Evolutionary conservation across 2,113 vertebrate genomes (phyloP).

Genomic region (Drymodes brunneopygia): DNA sequence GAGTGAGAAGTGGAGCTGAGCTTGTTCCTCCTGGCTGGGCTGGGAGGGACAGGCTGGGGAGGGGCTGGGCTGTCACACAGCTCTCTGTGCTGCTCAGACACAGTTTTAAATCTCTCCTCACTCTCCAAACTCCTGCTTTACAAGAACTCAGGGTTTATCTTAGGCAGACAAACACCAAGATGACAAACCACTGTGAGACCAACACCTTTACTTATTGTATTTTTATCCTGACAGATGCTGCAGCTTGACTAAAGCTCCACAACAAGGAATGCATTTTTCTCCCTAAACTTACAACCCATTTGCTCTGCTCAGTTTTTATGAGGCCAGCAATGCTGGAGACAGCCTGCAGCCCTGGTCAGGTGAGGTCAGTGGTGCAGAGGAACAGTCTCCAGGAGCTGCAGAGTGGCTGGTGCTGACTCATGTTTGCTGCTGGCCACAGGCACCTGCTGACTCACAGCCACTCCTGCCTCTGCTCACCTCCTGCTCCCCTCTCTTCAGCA

Average conservation of each 20-base stretch:
- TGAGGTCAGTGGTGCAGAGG: slow-evolving; percentile 44
- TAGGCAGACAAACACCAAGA: not conserved
- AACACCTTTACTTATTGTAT: rapidly evolving
- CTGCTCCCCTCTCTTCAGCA: not conserved
- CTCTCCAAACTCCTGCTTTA: not conserved
- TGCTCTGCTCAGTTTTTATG: not conserved
- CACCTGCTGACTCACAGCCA: slow-evolving; percentile 4
- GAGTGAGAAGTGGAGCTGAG: rapidly evolving
- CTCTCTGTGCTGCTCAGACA: not conserved
- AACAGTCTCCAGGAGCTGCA: not conserved
- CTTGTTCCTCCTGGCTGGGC: not conserved
- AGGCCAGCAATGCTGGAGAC: not conserved
- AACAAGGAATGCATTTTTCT: not conserved
- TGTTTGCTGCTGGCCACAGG: not conserved
- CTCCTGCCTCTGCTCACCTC: not conserved
- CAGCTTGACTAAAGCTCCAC: not conserved
- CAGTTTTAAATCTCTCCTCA: not conserved
- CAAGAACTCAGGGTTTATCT: not conserved
- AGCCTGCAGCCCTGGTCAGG: slow-evolving; percentile 8
- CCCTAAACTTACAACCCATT: not conserved
- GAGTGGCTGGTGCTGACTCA: not conserved
- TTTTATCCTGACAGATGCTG: not conserved
- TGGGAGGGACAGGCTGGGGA: not conserved
- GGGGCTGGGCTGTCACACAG: not conserved
- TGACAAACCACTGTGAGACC: not conserved